Base-by-base conservation (phyloP, 2,797 vertebrate genomes). In the Protosalanx chinensis region DNA sequence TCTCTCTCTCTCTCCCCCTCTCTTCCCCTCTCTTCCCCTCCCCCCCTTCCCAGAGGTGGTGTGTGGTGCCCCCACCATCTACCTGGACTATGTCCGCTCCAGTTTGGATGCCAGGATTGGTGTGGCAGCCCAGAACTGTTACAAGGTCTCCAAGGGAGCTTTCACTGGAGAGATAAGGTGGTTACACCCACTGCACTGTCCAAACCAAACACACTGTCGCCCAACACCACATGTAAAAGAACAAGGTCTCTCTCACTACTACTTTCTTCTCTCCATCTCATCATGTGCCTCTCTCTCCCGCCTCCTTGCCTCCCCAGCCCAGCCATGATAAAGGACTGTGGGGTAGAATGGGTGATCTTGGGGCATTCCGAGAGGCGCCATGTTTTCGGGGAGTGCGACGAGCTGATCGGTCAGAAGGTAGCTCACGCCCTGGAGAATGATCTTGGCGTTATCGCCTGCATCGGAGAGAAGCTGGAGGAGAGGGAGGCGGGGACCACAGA, bases 101-200 rank as follows among this genome's bases (percentile, higher is more conserved):
- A 93, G 92, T 68, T 87, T 95, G 0, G 93, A 94, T 37, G 70
- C 88, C 4, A 95, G 93, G 86, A 91, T 93, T 1, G 92, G 82
- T 0, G 91, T 95, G 0, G 92, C 94, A 0, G 94, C 94, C 0
- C 94, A 95, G 82, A 95, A 95, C 83, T 95, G 94, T 79, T 95
- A 95, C 80, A 95, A 95, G 79, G 90, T 94, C 6, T 68, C 91
- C 0, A 94, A 93, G 18, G 94, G 94, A 4, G 94, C 94, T 32
- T 95, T 95, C 76, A 95, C 94, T 0, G 94, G 93, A 29, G 94
- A 95, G 84, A 93, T 94, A 88, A 95, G 94, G 94, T 94, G 78
- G 81, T 83, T 18, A 53, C 5, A 15, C 51, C 18, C 13, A 16
- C 51, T 18, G 51, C 13, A 53, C 51, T 53, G 51, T 15, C 51